Evolutionary conservation across 2,797 vertebrate genomes (phyloP), one percentile per base, ranked within the genome.

Genomic region (Catostomus latipinnis): DNA sequence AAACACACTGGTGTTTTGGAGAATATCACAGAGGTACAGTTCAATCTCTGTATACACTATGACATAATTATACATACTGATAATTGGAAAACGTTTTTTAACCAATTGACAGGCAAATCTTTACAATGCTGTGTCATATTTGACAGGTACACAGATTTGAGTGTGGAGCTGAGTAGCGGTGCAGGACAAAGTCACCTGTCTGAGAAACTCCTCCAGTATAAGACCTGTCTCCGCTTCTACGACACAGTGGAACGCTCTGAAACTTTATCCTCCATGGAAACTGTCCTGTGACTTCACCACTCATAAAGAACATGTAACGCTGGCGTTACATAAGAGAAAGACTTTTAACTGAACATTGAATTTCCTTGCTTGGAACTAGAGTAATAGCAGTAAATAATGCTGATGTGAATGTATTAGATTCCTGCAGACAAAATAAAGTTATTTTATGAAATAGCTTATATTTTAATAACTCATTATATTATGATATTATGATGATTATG

Each of bases 1-100:
- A 83, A 99, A 98, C 52, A 88, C 93, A 8, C 74, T 98, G 75
- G 89, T 93, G 63, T 94, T 96, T 90, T 97, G 97, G 96, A 93
- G 82, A 61, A 85, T 95, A 78, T 96, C 96, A 14, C 88, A 91
- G 91, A 97, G 96, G 98, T 99, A 92, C 0, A 48, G 6, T 67
- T 13, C 1, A 71, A 16, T 18, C 50, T 10, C 46, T 62, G 4
- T 65, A 43, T 45, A 8, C 50, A 10, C n/a, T n/a, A 8, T 22
- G 2, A 22, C n/a, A 13, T 45, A 58, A 60, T 74, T 71, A 58
- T 69, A 34, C 34, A 34, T 34, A 34, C 34, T 34, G 11, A 53
- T 3, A 0, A 8, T 22, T 61, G 10, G 43, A 14, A 1, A 43
- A 11, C 46, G 12, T 12, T 12, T 6, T 18, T 62, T 43, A 43